phyloP scores from a whole-genome alignment of 2,888 invertebrate genomes.

The Ditylenchus weischeri region DNA sequence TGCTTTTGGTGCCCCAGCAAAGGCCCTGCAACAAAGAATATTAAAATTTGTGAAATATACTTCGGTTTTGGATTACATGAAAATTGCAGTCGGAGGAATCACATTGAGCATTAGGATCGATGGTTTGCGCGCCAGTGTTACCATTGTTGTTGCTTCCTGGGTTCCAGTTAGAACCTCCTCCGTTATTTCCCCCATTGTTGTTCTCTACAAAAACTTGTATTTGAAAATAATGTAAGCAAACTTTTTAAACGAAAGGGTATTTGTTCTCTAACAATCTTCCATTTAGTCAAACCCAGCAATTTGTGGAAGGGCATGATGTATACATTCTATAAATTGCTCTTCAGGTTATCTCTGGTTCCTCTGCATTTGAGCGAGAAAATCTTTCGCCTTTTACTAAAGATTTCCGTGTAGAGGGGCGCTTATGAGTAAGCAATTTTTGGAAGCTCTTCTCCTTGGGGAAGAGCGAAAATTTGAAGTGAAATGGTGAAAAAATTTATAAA shows the following conservation, averaged over 20 bases:
- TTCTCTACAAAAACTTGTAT: not conserved
- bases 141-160: not conserved
- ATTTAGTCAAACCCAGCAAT: no score
- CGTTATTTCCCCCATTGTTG: not conserved
- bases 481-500: no score
- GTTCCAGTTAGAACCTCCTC: slow-evolving; percentile 3
- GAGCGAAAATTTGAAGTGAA: no score
- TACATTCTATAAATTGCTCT: no score
- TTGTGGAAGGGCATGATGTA: no score
- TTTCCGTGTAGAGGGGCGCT: slow-evolving; percentile 47
- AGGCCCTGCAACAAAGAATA: not conserved
- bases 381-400: slow-evolving; percentile 56
- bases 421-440: slow-evolving; percentile 16
- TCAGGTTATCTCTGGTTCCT: slow-evolving; percentile 18
- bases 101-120: not conserved
- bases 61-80: not conserved
- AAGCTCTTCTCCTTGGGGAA: no score
- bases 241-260: not conserved
- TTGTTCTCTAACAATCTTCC: no score
- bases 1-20: slow-evolving; percentile 8
- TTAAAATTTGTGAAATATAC: no score
- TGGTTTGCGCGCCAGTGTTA: not conserved
- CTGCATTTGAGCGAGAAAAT: slow-evolving; percentile 43
- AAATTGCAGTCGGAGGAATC: slow-evolving; percentile 10
- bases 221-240: not conserved